Evolutionary conservation across 2,888 invertebrate species (phyloP), one percentile per base, ranked within the genome.

Genomic region (Tethea ocularis): DNA sequence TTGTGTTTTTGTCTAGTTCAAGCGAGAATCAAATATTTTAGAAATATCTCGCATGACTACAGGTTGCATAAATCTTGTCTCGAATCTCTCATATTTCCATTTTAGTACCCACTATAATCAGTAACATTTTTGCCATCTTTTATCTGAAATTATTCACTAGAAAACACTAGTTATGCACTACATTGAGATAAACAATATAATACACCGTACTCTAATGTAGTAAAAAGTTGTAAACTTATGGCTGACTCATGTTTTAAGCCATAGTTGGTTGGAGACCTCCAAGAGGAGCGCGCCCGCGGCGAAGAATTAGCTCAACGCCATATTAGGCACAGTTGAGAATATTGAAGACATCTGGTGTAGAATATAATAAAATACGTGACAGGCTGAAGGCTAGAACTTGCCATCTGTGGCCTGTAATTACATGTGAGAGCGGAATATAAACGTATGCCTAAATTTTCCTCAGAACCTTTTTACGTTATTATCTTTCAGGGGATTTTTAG

Each of bases 261-360:
- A 4, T 57, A 69, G 41, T 64, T 69, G 69, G 69, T 56, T 61
- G 63, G 38, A 55, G 57, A 60, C 57, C 67, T 59, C 64, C 55
- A 46, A 20, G 54, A 57, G 33, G 51, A 46, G 46, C 17, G 46
- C 52, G 57, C 62, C 60, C 59, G 62, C 24, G 52, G 65, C 58
- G 60, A 58, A 29, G 26, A 11, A 66, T 69, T 52, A 64, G 59
- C 63, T 57, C 46, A 54, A 2, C 8, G 8, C 68, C 68, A 66
- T 61, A 56, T 68, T 62, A 60, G 68, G 69, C 20, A 33, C 53
- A 52, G 41, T n/a, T 8, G 46, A 20, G 46, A 46, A 46, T 46
- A 46, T 46, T 46, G 46, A 46, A 46, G 46, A 46, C 46, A 46
- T 46, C 46, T 46, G 46, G 46, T 46, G 46, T 46, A 20, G 20